Conservation (phyloP, 2,113 vertebrate species). For the Emberiza fucata region DNA sequence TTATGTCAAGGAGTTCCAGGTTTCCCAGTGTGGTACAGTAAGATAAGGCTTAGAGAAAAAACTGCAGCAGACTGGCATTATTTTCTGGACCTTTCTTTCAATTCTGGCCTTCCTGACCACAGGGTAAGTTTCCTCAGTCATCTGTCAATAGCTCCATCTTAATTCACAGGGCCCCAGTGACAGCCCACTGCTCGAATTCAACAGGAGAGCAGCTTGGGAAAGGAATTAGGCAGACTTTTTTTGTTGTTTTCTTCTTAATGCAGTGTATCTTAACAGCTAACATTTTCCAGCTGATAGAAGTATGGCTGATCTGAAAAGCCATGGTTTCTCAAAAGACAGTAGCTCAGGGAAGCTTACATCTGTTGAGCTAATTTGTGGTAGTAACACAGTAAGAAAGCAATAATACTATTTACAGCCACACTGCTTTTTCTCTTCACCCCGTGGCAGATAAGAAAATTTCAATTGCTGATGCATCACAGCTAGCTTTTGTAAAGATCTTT, state of each 20-base stretch:
- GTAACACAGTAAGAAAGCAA: background rate
- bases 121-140: background rate
- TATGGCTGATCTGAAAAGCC: background rate
- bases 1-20: background rate
- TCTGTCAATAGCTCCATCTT: background rate
- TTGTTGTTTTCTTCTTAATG: background rate
- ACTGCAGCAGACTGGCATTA: background rate
- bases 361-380: background rate
- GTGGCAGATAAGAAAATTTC: background rate
- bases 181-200: background rate
- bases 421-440: background rate
- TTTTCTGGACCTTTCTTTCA: background rate
- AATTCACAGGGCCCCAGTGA: background rate
- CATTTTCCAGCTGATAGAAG: background rate
- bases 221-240: background rate
- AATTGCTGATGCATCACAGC: background rate
- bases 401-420: background rate
- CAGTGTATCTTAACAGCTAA: background rate
- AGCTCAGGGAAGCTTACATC: background rate
- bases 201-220: background rate
- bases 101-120: background rate
- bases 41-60: background rate
- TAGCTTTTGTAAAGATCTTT: background rate
- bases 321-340: background rate
- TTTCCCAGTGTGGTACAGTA: background rate